Conservation (phyloP, 2,888 invertebrate genomes). For the Morpho deidamia region DNA sequence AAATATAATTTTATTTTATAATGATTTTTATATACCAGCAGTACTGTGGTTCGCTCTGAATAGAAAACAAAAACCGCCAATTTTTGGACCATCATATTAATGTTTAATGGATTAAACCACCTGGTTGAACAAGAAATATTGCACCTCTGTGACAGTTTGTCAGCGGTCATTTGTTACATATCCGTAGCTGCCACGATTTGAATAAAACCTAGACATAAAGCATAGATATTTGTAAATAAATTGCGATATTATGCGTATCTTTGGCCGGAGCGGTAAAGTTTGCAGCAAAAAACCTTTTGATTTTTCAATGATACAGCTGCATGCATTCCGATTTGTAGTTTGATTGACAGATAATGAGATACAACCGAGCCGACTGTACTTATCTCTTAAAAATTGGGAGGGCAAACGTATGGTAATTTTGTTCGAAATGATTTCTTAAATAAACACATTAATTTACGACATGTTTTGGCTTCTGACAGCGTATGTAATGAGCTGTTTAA, state of each 20-base stretch:
- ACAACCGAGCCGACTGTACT: constrained; percentile 37
- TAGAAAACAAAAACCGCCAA: constrained; percentile 26
- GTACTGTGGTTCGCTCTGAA: constrained; percentile 4
- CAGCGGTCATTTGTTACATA: constrained; percentile 61
- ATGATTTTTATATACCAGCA: neutral
- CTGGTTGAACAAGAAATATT: constrained; percentile 68
- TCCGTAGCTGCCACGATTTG: constrained; percentile 43
- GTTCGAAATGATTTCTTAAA: constrained; percentile 37
- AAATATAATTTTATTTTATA: no score
- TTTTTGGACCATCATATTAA: constrained; percentile 42
- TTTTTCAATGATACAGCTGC: constrained; percentile 20
- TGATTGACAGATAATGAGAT: constrained; percentile 19
- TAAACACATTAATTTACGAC: constrained; percentile 42
- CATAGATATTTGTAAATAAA: constrained; percentile 36
- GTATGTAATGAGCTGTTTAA: constrained; percentile 1
- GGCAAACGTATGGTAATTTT: constrained; percentile 49
- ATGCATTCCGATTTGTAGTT: constrained; percentile 9
- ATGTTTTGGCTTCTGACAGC: constrained; percentile 37
- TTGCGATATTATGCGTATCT: constrained; percentile 32
- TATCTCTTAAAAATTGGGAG: constrained; percentile 40
- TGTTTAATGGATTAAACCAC: constrained; percentile 70
- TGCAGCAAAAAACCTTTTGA: constrained; percentile 5
- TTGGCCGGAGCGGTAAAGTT: constrained; percentile 27
- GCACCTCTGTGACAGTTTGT: constrained; percentile 61
- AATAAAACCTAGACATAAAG: constrained; percentile 57